Conservation (phyloP, 2,113 vertebrate genomes). For the Pomatostomus ruficeps region DNA sequence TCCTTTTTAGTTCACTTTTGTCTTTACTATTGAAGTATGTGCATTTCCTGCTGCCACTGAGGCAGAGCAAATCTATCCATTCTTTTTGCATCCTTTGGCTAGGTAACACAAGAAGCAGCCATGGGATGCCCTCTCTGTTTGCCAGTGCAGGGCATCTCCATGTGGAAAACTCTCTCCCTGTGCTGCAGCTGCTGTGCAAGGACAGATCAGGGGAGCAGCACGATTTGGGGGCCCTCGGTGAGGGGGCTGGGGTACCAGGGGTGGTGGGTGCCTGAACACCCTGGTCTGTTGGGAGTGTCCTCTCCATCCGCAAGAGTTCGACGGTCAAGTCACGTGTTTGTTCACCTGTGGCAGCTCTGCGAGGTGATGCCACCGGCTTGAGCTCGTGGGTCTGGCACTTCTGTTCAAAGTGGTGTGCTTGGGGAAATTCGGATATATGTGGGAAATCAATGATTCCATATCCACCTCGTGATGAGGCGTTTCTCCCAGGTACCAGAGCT, state of each 20-base stretch:
- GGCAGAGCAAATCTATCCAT: not conserved
- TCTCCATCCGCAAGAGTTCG: not conserved
- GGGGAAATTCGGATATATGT: not conserved
- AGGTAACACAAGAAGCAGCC: too few relatives aligned
- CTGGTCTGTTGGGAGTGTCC: not conserved
- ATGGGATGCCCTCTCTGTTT: not conserved
- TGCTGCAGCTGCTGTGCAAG: fast-evolving
- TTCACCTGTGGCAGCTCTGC: not conserved
- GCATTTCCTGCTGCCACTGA: not conserved
- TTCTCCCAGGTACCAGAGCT: not conserved
- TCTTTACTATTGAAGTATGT: not conserved
- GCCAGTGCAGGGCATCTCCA: fast-evolving
- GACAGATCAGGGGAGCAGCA: fast-evolving
- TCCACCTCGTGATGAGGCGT: not conserved
- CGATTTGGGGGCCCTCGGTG: fast-evolving
- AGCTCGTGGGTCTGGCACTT: fast-evolving
- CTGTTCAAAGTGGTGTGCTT: not conserved
- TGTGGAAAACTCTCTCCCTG: not conserved
- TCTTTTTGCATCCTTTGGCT: not conserved
- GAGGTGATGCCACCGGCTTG: not conserved
- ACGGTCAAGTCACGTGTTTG: fast-evolving
- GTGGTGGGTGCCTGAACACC: fast-evolving
- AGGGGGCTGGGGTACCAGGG: too few relatives aligned
- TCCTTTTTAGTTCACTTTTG: not conserved
- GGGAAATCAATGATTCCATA: not conserved